These are phyloP conservation scores for Tichodroma muraria DNA, from an alignment of 2,113 vertebrate species.

Conservation along the genomic window DNA sequence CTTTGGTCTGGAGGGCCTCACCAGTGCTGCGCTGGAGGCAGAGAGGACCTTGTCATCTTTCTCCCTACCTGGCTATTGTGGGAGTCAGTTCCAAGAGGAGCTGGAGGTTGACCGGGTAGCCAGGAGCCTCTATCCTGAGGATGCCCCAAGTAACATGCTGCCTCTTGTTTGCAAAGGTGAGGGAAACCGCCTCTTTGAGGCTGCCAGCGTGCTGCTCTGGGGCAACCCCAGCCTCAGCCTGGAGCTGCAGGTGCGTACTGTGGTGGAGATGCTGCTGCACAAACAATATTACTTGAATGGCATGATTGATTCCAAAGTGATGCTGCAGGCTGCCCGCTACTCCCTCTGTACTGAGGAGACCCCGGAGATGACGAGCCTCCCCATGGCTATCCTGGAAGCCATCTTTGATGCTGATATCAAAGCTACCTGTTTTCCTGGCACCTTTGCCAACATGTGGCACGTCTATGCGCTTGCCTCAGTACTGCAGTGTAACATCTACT, in stretches of 20 bases:
- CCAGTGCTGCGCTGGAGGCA: constrained; percentile 75
- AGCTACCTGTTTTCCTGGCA: constrained; percentile 89
- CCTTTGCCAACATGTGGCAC: constrained; percentile 96
- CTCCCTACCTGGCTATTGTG: constrained; percentile 69
- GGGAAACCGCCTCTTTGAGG: constrained; percentile 89
- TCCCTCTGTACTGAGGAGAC: constrained; percentile 91
- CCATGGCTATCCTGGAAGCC: constrained; percentile 84
- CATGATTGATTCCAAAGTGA: constrained; percentile 97
- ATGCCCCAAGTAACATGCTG: constrained; percentile 83
- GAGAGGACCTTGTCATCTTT: constrained; percentile 78
- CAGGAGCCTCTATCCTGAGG: constrained; percentile 83
- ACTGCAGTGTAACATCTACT: constrained; percentile 88
- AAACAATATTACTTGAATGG: constrained; percentile 90
- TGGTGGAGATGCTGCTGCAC: constrained; percentile 93
- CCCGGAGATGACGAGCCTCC: constrained; percentile 85
- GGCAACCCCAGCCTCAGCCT: constrained; percentile 83
- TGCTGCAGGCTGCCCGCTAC: constrained; percentile 93
- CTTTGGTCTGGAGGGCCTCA: constrained; percentile 79
- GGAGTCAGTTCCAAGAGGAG: constrained; percentile 75
- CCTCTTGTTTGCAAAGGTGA: constrained; percentile 86
- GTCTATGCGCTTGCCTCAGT: constrained; percentile 89
- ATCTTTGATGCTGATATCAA: constrained; percentile 95
- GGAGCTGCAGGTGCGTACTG: constrained; percentile 90
- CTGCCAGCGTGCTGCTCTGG: constrained; percentile 84
- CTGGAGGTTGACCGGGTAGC: constrained; percentile 81